Conservation (phyloP, 2,797 vertebrate genomes). For the Rhynchonycteris naso region DNA sequence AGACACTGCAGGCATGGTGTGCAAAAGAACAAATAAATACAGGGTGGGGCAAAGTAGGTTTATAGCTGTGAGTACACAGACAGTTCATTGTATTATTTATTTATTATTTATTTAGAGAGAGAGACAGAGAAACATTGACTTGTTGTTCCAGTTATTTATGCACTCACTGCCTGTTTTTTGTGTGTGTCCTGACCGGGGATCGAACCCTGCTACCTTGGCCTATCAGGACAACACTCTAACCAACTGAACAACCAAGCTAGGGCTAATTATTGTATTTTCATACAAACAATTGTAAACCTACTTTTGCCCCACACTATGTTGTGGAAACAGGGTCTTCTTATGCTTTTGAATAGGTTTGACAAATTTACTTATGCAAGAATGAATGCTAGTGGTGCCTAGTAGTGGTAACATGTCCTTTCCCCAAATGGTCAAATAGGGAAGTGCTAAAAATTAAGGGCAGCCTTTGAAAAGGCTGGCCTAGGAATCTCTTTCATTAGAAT, state of each 20-base stretch:
- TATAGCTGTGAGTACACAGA: background rate
- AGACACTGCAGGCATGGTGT: background rate
- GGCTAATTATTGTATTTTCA: background rate
- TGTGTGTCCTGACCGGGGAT: too few relatives aligned
- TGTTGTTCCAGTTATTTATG: too few relatives aligned
- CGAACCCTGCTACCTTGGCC: too few relatives aligned
- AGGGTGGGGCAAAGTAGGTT: background rate
- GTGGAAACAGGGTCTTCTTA: background rate
- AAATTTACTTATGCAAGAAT: background rate
- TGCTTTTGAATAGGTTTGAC: constrained; percentile 23
- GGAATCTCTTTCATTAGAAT: background rate
- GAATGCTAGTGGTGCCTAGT: background rate
- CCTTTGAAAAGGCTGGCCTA: background rate
- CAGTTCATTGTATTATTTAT: background rate
- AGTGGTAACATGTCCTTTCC: background rate
- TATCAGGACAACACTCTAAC: too few relatives aligned
- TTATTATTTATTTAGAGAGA: background rate
- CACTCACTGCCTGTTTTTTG: too few relatives aligned
- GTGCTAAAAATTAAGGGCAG: background rate
- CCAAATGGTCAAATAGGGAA: background rate
- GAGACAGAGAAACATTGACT: too few relatives aligned
- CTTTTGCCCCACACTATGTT: background rate
- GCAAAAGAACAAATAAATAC: background rate
- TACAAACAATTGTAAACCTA: background rate
- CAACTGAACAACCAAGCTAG: too few relatives aligned